Conservation (phyloP, 92 coral and sea anemone species). For the Plumapathes pennacea region DNA sequence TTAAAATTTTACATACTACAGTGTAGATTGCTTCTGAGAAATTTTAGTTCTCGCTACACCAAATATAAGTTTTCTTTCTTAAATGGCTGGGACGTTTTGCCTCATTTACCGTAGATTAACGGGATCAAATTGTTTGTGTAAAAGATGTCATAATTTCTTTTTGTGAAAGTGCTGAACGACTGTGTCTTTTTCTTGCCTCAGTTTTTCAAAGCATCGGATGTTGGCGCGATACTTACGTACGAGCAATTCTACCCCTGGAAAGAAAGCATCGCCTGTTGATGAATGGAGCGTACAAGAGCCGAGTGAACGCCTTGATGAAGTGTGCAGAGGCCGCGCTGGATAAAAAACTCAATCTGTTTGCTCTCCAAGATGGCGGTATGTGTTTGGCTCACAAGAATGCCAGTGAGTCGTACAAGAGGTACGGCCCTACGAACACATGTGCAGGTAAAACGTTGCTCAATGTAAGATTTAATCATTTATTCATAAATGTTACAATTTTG, state of each 20-base stretch:
- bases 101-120: too few relatives aligned
- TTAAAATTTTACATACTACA: too few relatives aligned
- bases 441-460: too few relatives aligned
- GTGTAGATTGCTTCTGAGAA: too few relatives aligned
- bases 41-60: too few relatives aligned
- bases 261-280: conserved; percentile 76
- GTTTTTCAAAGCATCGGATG: conserved; percentile 96
- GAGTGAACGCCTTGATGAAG: conserved; percentile 91
- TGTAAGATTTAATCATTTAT: too few relatives aligned
- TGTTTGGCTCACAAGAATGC: conserved; percentile 83
- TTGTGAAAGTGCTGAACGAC: too few relatives aligned
- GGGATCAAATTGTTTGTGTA: too few relatives aligned
- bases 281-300: conserved; percentile 73
- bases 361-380: conserved; percentile 93
- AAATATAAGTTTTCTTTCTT: too few relatives aligned
- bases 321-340: conserved; percentile 91
- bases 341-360: conserved; percentile 68
- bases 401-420: conserved; percentile 63
- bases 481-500: too few relatives aligned
- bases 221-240: conserved; percentile 72
- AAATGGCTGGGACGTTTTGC: too few relatives aligned
- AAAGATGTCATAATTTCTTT: not conserved
- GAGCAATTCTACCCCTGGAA: conserved; percentile 69
- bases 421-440: conserved; percentile 68
- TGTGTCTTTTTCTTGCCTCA: conserved; percentile 10